Conservation (phyloP, 2,113 vertebrate genomes). For the Orthonyx spaldingii region DNA sequence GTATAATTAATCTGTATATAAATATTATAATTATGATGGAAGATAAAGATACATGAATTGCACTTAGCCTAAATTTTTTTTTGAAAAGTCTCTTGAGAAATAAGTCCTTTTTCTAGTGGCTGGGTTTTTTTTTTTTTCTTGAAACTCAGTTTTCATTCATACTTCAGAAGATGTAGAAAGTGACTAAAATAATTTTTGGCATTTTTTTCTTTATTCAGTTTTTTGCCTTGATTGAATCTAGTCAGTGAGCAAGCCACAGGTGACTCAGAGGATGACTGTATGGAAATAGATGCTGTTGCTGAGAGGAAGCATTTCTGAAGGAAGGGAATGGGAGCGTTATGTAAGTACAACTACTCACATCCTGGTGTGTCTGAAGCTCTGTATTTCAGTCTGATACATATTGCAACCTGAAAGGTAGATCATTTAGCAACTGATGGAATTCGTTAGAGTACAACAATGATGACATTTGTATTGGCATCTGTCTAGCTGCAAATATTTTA, state of each 20-base stretch:
- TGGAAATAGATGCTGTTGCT: not conserved
- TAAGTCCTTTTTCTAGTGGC: not conserved
- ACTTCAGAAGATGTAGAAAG: not conserved
- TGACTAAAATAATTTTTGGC: not conserved
- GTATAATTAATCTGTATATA: not conserved
- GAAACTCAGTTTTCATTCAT: not conserved
- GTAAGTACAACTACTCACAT: not conserved
- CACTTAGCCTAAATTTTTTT: not conserved
- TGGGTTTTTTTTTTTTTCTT: not conserved
- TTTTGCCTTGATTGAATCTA: not conserved
- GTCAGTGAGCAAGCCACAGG: not conserved
- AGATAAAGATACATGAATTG: not conserved
- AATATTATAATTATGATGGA: not conserved
- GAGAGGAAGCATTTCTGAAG: not conserved
- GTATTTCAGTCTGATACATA: not conserved
- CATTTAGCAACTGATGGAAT: slow-evolving; percentile 56
- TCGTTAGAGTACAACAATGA: slow-evolving; percentile 46
- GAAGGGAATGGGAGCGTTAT: not conserved
- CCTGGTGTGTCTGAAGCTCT: not conserved
- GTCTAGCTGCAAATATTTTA: slow-evolving; percentile 51
- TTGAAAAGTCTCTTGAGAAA: not conserved
- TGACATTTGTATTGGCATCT: slow-evolving; percentile 50
- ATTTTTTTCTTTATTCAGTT: not conserved
- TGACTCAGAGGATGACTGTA: not conserved
- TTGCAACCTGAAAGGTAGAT: slow-evolving; percentile 47